phyloP scores from a whole-genome alignment of 2,113 vertebrate genomes.

The Rallus limicola region DNA sequence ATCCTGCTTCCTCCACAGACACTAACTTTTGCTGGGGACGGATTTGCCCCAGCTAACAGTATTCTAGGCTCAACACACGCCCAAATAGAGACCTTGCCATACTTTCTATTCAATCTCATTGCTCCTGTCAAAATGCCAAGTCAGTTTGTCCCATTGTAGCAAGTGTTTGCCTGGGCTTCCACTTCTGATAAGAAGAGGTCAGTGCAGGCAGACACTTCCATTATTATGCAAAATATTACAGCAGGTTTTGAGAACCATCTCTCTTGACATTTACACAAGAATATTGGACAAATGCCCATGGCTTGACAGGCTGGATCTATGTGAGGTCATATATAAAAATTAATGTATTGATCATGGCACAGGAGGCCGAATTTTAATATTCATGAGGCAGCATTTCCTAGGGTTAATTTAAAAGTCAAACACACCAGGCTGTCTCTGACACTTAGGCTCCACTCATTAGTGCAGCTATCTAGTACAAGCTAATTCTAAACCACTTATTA shows the following conservation, averaged over 20 bases:
- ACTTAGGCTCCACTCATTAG: background rate
- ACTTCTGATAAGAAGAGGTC: background rate
- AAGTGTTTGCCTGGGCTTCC: background rate
- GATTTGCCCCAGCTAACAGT: background rate
- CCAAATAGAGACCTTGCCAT: background rate
- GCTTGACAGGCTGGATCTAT: background rate
- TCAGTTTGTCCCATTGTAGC: background rate
- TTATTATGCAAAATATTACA: conserved; percentile 21
- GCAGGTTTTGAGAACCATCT: conserved; percentile 5
- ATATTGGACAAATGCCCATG: conserved; percentile 3
- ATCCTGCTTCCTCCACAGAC: background rate
- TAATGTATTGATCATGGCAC: conserved; percentile 32
- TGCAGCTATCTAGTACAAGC: background rate
- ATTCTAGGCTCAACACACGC: background rate
- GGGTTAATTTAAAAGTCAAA: conserved; percentile 44
- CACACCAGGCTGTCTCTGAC: background rate
- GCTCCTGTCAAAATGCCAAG: background rate
- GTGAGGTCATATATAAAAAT: conserved; percentile 36
- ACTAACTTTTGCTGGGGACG: background rate
- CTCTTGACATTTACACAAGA: conserved; percentile 45
- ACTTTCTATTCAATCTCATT: background rate
- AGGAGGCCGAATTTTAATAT: conserved; percentile 30
- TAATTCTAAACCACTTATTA: background rate
- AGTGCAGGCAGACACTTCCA: background rate
- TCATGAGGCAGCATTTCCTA: conserved; percentile 8